Evolutionary conservation across 2,797 vertebrate species (phyloP), one percentile per base, ranked within the genome.

Genomic region (Philypnodon macrostomus): DNA sequence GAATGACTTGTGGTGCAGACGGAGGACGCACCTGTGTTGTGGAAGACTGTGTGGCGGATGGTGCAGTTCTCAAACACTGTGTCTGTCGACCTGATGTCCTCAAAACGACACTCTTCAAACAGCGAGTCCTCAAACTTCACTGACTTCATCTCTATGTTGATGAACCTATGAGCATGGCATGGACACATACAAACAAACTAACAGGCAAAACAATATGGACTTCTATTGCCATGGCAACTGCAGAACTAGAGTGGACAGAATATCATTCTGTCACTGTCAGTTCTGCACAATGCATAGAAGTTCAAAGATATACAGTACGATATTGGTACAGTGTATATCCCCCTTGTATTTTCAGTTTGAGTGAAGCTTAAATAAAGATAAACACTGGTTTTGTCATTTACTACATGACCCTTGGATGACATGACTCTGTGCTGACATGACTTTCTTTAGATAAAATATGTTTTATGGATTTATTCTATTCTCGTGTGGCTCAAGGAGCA

Each of bases 41-140:
- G 89, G 85, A 98, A 98, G 67, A 82, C 11, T 4, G 93, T 94
- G 13, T 86, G 90, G 49, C 86, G 84, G 53, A 98, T 90, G 69
- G 93, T 96, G 85, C 96, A 98, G 77, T 96, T 96, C 82, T 93
- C 89, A 66, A 98, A 98, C 72, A 92, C 85, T 4, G 93, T 96
- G 59, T 97, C 90, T 0, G 81, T 92, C 30, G 94, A 96, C 39
- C 70, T 92, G 69, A 98, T 92, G 33, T 96, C 91, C 85, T 96
- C 92, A 76, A 98, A 98, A 73, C 70, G 87, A 79, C 96, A 98
- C 11, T 94, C 90, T 53, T 95, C 92, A 82, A 98, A 98, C 32
- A 95, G 74, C 0, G 93, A 94, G 77, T 96, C 89, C 73, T 96
- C 92, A 84, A 98, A 98, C 70, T 85, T 94, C 23, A 98, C 93